Base-by-base conservation (phyloP, 2,888 invertebrate species). In the Clanis bilineata region DNA sequence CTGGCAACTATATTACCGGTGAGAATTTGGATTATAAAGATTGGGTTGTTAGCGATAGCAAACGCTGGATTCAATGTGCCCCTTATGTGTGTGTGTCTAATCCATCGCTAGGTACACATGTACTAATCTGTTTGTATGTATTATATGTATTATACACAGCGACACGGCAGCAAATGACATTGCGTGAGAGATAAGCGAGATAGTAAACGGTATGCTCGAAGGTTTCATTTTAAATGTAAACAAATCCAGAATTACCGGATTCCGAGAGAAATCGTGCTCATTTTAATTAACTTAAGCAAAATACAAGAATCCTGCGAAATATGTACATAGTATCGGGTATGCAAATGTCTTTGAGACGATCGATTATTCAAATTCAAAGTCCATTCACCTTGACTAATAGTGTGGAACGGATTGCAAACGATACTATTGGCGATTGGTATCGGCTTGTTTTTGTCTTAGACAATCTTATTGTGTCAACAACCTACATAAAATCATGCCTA, bases 1-100 rank as follows among this genome's bases (percentile, higher is more conserved):
- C 90, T 88, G 90, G 83, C 90, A 80, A 84, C 90, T 77, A 77
- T 73, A 76, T 82, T 81, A 89, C 84, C 88, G 90, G 90, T 91
- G 90, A 90, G 90, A 87, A 76, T 83, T 83, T 87, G 72, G 80
- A 77, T 85, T 85, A 82, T 82, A 83, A 81, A 77, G 76, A 82
- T 79, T 76, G 72, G 71, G 65, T 64, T 64, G 61, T 67, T 59
- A 51, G 51, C 51, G 51, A 51, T 51, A 64, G 68, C 70, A 59
- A 51, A 63, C 81, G 82, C 83, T 80, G 83, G 80, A 72, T 77
- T 83, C 78, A 77, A 82, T 86, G 86, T 86, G 83, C 80, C 86
- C 82, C 64, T 71, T 62, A n/a, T n/a, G n/a, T 77, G 66, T 51
- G 28, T 83, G 68, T 86, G 76, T 85, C 74, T 68, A 82, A 74